These are phyloP conservation scores for Pseudolycoriella hygida DNA, from an alignment of 2,888 invertebrate species.

Conservation along the genomic window DNA sequence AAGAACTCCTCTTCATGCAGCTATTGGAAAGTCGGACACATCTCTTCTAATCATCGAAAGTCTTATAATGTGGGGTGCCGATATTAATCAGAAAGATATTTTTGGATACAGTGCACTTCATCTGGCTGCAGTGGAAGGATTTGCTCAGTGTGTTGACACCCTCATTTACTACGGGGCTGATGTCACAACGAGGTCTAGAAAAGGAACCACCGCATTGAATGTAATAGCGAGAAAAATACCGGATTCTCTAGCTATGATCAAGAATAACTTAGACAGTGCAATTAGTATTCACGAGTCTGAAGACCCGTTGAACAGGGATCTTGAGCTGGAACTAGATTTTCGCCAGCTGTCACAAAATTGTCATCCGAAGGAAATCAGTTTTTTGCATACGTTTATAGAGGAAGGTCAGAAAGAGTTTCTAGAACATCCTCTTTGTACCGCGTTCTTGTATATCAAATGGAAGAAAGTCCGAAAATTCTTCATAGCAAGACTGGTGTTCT, in stretches of 20 bases:
- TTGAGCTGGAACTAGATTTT: slow-evolving; percentile 66
- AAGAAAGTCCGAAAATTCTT: slow-evolving; percentile 79
- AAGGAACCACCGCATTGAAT: slow-evolving; percentile 69
- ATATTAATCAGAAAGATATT: slow-evolving; percentile 68
- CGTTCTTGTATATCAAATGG: slow-evolving; percentile 78
- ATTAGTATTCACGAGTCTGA: slow-evolving; percentile 62
- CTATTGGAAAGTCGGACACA: slow-evolving; percentile 64
- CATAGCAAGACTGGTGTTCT: slow-evolving; percentile 58
- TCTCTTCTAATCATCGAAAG: slow-evolving; percentile 67
- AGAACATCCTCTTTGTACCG: slow-evolving; percentile 72
- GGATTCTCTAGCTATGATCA: slow-evolving; percentile 65
- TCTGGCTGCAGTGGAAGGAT: slow-evolving; percentile 68
- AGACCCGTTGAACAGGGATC: slow-evolving; percentile 58
- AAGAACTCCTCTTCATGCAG: slow-evolving; percentile 65
- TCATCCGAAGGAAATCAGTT: slow-evolving; percentile 69
- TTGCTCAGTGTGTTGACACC: slow-evolving; percentile 70
- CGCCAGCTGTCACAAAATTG: slow-evolving; percentile 66
- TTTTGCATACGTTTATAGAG: slow-evolving; percentile 71
- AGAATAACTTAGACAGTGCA: slow-evolving; percentile 63
- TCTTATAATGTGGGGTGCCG: slow-evolving; percentile 60
- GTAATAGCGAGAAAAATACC: slow-evolving; percentile 76
- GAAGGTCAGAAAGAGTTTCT: slow-evolving; percentile 78
- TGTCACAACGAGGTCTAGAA: slow-evolving; percentile 74
- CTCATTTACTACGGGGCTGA: slow-evolving; percentile 72
- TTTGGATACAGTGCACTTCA: slow-evolving; percentile 76